These are phyloP conservation scores for Hypotaenidia philippensis DNA, from an alignment of 2,797 vertebrate genomes.

Conservation along the genomic window DNA sequence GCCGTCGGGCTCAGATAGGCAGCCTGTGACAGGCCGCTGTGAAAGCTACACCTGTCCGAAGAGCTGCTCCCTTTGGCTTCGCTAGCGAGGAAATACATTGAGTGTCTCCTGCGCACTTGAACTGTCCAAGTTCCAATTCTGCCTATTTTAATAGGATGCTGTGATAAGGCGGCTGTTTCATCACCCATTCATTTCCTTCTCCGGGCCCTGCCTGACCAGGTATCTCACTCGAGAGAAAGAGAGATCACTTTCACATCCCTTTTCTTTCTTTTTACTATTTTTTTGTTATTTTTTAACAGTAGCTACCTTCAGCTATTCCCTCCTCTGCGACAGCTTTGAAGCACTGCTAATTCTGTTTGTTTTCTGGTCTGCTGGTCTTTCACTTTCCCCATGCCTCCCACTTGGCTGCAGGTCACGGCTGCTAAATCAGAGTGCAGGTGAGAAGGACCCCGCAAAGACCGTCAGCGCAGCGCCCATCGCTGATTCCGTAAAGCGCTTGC, in stretches of 20 bases:
- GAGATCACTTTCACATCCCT: not conserved
- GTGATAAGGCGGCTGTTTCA: not conserved
- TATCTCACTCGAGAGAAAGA: not conserved
- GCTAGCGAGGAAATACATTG: fast-evolving
- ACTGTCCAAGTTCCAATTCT: not conserved
- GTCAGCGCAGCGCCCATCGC: not conserved
- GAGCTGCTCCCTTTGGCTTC: not conserved
- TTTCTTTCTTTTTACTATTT: fast-evolving
- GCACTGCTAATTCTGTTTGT: not conserved
- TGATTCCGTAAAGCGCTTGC: not conserved
- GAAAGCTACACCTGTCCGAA: not conserved
- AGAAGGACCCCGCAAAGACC: not conserved
- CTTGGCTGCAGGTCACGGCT: not conserved
- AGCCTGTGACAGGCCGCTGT: fast-evolving
- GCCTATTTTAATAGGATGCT: not conserved
- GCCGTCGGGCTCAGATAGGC: fast-evolving
- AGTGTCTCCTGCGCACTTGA: not conserved
- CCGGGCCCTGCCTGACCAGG: not conserved
- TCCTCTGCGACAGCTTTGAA: no score
- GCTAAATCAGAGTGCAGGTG: not conserved
- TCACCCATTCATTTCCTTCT: not conserved
- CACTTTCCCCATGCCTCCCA: not conserved
- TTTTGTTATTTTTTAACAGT: not conserved
- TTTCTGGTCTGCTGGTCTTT: not conserved
- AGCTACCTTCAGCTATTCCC: not conserved